Conservation (phyloP, 2,888 invertebrate species). For the Amaurobius ferox region DNA sequence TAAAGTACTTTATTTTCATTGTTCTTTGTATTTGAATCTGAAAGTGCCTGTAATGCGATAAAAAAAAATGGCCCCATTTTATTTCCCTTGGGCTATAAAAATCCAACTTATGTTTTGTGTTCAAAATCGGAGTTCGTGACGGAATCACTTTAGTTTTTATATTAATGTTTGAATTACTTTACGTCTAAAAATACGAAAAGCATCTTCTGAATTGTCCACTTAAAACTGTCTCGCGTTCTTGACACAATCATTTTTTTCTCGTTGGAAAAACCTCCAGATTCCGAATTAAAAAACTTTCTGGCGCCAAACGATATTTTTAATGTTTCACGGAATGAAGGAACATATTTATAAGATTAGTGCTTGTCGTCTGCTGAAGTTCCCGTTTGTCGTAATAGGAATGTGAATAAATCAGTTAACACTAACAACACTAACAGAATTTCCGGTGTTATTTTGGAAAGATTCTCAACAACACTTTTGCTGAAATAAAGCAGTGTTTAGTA, state of each 20-base stretch:
- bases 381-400: not conserved
- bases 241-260: not conserved
- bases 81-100: no score
- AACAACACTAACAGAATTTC: not conserved
- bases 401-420: not conserved
- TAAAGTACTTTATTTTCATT: no score
- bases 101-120: no score
- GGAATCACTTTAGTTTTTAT: no score
- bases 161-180: not conserved
- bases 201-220: conserved; percentile 4
- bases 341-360: not conserved
- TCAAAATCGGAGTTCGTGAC: no score
- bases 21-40: no score
- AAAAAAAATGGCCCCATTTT: no score
- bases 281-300: not conserved
- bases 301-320: not conserved
- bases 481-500: no score
- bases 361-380: not conserved
- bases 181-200: not conserved
- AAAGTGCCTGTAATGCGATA: no score
- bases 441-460: not conserved
- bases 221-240: not conserved
- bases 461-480: no score
- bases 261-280: not conserved
- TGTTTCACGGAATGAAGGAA: not conserved